A percentile compares a stretch with the other conserved stretches of the same genome.
These are phyloP conservation scores for Atherinosoma microstoma DNA, from an alignment of 2,797 vertebrate genomes.

Conservation along the genomic window DNA sequence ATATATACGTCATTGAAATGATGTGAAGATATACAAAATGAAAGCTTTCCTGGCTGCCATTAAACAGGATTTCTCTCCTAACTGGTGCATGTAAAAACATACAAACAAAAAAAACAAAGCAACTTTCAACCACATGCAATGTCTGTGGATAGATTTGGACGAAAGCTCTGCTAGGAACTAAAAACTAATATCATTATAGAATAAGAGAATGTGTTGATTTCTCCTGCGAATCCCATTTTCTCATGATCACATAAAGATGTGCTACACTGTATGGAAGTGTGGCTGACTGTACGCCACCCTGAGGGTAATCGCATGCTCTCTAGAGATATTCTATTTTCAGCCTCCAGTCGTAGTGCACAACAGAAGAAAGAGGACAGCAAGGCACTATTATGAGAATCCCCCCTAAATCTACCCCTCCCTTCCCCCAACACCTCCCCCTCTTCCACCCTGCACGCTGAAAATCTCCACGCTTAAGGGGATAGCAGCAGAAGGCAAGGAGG, in stretches of 20 bases:
- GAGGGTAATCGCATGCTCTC: slow-evolving; percentile 42
- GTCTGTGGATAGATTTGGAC: slow-evolving; percentile 23
- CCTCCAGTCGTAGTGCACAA: slow-evolving; percentile 50
- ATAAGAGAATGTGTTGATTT: slow-evolving; percentile 33
- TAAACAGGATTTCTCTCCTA: slow-evolving; percentile 18
- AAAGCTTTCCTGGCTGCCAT: background rate
- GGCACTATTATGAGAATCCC: slow-evolving; percentile 58
- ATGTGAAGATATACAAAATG: slow-evolving; percentile 2
- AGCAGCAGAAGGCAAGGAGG: slow-evolving; percentile 40
- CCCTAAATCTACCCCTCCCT: slow-evolving; percentile 37
- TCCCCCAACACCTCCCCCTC: background rate
- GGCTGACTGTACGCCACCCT: slow-evolving; percentile 15
- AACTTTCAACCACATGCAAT: slow-evolving; percentile 12
- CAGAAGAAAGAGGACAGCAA: slow-evolving; percentile 61
- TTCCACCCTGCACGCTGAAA: slow-evolving; percentile 23
- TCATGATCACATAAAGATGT: slow-evolving; percentile 17
- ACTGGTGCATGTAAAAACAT: slow-evolving; percentile 3
- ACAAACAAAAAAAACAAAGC: background rate
- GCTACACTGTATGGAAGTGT: slow-evolving; percentile 20
- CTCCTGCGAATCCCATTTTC: slow-evolving; percentile 30
- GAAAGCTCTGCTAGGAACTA: slow-evolving; percentile 27
- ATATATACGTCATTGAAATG: background rate
- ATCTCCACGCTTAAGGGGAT: slow-evolving; percentile 38
- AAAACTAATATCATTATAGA: slow-evolving; percentile 24
- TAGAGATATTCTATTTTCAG: slow-evolving; percentile 73